Base-by-base conservation (phyloP, 2,888 invertebrate species). In the Anorthoa munda region DNA sequence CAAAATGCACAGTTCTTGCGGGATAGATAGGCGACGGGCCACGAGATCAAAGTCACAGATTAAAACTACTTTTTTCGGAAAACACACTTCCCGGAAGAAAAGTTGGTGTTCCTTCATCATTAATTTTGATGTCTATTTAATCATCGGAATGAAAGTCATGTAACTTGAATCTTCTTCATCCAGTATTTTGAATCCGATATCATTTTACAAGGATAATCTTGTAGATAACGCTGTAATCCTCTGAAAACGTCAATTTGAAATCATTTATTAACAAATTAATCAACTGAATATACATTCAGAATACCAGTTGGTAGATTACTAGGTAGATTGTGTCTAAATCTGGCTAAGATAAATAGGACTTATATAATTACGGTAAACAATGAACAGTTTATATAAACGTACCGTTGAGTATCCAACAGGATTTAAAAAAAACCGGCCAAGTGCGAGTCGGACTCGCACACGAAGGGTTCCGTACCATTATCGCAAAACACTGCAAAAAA, bases 221-320 rank as follows among this genome's bases (percentile, higher is more conserved):
- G 13, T 26, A 73, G 79, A 58, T 51, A 79, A 39, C 23, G 48
- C 17, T 15, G 51, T 61, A 73, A 76, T 79, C 79, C 72, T 63
- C 46, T 46, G 45, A 23, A 79, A 73, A 39, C 48, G 26, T 48
- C 51, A 26, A 75, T 79, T 79, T 51, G 46, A 23, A 56, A 76
- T 75, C 56, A 79, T 58, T 58, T 76, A 46, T 73, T 73, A 73
- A 79, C 56, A n/a, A 73, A 46, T 39, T 56, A 79, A 63, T 79
- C 50, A 79, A 63, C 74, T 26, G n/a, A 23, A 61, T 60, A 48
- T 17, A 46, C 26, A 61, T n/a, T 79, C 26, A 48, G 60, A 48
- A 53, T 55, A 23, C 55, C 31, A n/a, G n/a, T 39, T 48, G 17
- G 7, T 11, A 56, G 26, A 15, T 26, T 46, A 39, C 21, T 45